Evolutionary conservation across 2,888 invertebrate species (phyloP), one percentile per base, ranked within the genome.

Genomic region (Diarsia dahlii): DNA sequence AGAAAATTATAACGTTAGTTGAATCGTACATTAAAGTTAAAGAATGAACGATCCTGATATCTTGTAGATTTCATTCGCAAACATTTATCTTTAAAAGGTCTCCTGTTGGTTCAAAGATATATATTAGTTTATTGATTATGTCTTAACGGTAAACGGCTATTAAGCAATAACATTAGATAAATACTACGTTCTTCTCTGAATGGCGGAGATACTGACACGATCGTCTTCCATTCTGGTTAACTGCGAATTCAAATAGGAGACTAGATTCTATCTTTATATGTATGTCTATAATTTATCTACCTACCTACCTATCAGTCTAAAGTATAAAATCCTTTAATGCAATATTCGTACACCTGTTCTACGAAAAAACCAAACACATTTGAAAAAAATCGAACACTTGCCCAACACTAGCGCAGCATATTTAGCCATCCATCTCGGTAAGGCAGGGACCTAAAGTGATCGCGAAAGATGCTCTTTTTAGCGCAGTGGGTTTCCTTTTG

Each of bases 391-490:
- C 74, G 64, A 46, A 34, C 48, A 4, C 23, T 5, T 1, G 34
- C 78, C 54, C 88, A 87, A 54, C 88, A 85, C 88, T 88, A 88
- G 70, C 62, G 9, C 39, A 87, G 89, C 94, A 86, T 94, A 95
- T 94, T 93, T 93, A 94, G 94, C 87, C 84, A 79, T 86, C 85
- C 85, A 90, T 91, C 94, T 93, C 89, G 73, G 91, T 93, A 94
- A 91, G 93, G 93, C 82, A 74, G 88, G 88, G 82, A 80, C 94
- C 94, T 93, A 93, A 94, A 93, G 89, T 82, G 93, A 93, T 86
- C 88, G 90, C 89, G 92, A 92, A 93, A 95, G 94, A 94, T 91
- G 90, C 91, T 92, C 91, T 91, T 93, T 93, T 93, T 91, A 91
- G 94, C 89, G 88, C 88, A 80, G 80, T 88, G 91, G 90, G 91